Evolutionary conservation across 2,797 vertebrate genomes (phyloP).

Genomic region (Macroramphosus scolopax): DNA sequence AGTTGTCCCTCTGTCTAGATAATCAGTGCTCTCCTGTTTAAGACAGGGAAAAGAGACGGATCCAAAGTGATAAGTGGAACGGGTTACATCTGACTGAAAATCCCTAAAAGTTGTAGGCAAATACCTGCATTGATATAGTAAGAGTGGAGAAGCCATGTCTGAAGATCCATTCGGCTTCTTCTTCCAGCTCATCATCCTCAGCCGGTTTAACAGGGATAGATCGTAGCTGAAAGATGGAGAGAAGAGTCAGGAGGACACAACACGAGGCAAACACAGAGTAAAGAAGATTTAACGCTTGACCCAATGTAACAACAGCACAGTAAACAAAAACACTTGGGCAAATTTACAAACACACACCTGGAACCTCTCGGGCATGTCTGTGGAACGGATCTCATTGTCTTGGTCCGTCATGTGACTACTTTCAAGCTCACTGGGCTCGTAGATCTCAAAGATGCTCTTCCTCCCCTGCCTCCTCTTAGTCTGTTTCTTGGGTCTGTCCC

Average conservation of each 20-base stretch:
- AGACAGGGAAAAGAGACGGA: not conserved
- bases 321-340: not conserved
- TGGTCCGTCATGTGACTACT: conserved; percentile 99
- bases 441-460: conserved; percentile 98
- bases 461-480: conserved; percentile 91
- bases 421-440: conserved; percentile 97
- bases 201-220: conserved; percentile 91
- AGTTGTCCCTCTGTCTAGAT: conserved; percentile 89
- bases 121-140: conserved; percentile 96
- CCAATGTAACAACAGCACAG: too few species aligned
- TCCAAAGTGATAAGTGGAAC: not conserved
- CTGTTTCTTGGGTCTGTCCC: conserved; percentile 94
- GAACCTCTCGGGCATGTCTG: conserved; percentile 98
- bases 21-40: conserved; percentile 90
- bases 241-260: conserved; percentile 7
- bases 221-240: conserved; percentile 77
- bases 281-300: not conserved
- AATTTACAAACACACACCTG: conserved; percentile 78
- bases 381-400: conserved; percentile 97
- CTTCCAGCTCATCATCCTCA: conserved; percentile 96
- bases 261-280: not conserved
- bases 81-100: not conserved
- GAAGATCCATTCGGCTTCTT: conserved; percentile 98
- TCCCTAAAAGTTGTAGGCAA: conserved; percentile 1
- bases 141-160: conserved; percentile 96